Evolutionary conservation across 64 coral and sea anemone genomes (phyloP).

Genomic region (Porites lutea): DNA sequence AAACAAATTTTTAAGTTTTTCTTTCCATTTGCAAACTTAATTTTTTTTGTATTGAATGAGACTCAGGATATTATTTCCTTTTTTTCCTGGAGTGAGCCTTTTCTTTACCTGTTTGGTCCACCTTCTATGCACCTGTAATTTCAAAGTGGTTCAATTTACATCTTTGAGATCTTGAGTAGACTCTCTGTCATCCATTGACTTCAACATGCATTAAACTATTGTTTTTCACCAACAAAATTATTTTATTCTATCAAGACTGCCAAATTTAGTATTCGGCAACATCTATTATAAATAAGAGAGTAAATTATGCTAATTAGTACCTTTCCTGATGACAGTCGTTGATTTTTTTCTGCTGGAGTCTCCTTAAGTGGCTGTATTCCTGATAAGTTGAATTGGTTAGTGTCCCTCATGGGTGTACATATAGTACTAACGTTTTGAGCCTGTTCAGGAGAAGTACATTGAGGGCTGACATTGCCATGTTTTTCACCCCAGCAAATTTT

Average conservation of each 20-base stretch:
- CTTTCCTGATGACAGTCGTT: not conserved
- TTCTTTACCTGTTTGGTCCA: not conserved
- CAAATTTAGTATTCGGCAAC: no score
- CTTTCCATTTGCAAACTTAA: no score
- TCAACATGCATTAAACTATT: no score
- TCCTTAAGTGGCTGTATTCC: slow-evolving; percentile 17
- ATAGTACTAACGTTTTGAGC: not conserved
- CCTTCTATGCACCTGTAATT: no score
- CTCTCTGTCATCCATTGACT: no score
- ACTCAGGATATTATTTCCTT: not conserved
- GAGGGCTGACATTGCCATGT: not conserved
- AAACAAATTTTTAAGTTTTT: no score
- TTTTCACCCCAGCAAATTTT: slow-evolving; percentile 12
- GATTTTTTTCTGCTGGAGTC: slow-evolving; percentile 11
- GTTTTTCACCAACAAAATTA: no score
- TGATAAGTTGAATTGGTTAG: not conserved
- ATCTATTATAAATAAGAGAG: no score
- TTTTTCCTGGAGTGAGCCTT: no score
- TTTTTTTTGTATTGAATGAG: not conserved
- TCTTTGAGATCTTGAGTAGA: no score
- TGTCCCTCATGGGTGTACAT: not conserved
- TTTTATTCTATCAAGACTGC: no score
- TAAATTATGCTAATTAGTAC: not conserved
- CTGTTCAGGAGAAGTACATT: not conserved
- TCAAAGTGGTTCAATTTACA: no score